A percentile compares a stretch with the other conserved stretches of the same genome.
Conservation (phyloP, 30 jellyfish, hydroid and myxozoan species). For the Chrysaora quinquecirrha region DNA sequence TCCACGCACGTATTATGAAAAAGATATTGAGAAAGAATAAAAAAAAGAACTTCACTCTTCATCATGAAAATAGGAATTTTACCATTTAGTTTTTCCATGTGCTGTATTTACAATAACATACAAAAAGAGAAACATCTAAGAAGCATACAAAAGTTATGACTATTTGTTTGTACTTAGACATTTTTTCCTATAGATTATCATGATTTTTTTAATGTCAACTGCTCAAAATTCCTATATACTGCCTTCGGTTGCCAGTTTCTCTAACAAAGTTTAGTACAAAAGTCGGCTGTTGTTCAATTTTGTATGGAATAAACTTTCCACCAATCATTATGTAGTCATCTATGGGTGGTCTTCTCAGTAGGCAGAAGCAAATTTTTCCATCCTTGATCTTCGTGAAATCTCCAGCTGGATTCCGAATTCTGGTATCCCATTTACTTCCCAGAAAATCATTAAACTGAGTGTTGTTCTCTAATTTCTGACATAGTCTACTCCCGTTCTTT, state of each 20-base stretch:
- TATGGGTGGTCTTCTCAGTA: not conserved
- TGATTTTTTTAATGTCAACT: no score
- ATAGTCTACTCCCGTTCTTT: not conserved
- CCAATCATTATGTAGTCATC: not conserved
- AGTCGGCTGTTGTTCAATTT: not conserved
- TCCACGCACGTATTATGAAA: no score
- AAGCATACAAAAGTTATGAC: not conserved
- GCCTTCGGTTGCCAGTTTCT: not conserved
- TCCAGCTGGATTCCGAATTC: not conserved
- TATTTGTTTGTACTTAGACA: no score
- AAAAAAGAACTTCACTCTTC: no score
- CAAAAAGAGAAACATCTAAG: not conserved
- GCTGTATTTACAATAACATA: no score
- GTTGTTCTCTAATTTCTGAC: not conserved
- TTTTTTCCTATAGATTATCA: no score
- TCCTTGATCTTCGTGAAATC: not conserved
- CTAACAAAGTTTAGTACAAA: not conserved
- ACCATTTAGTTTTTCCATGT: no score
- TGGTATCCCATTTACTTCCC: no score
- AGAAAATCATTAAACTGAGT: not conserved
- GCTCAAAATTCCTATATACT: not conserved
- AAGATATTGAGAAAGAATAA: no score
- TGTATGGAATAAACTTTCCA: not conserved
- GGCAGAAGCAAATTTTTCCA: not conserved
- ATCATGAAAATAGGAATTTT: no score